These are phyloP conservation scores for Ispidina lecontei DNA, from an alignment of 2,797 vertebrate species.

Conservation along the genomic window DNA sequence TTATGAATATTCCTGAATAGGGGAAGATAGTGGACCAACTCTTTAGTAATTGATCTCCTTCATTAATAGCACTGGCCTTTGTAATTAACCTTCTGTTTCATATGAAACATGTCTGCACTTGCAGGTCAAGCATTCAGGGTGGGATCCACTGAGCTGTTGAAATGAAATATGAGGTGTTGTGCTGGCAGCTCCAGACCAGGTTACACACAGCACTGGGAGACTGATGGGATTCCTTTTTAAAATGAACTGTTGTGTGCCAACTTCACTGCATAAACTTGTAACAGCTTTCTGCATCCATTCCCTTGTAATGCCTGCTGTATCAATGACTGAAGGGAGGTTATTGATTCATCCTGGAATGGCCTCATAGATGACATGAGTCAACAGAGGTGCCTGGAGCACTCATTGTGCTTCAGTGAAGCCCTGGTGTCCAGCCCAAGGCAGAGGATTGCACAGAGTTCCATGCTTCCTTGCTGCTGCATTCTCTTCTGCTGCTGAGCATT, in stretches of 20 bases:
- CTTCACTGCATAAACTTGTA: not conserved
- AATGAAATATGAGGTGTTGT: conserved; percentile 64
- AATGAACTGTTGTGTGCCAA: not conserved
- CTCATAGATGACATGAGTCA: not conserved
- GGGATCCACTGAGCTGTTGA: conserved; percentile 47
- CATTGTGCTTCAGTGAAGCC: not conserved
- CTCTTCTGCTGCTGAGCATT: not conserved
- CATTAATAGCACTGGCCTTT: conserved; percentile 55
- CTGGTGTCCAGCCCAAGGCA: rapidly evolving
- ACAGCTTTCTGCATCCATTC: not conserved
- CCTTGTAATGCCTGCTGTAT: not conserved
- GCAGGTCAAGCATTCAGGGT: conserved; percentile 36
- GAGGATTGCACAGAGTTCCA: not conserved
- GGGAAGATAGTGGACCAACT: not conserved
- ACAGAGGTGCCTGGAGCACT: not conserved
- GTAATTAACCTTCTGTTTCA: conserved; percentile 74
- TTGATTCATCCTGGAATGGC: not conserved
- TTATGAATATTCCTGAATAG: not conserved
- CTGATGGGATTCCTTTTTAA: not conserved
- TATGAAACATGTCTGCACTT: conserved; percentile 68
- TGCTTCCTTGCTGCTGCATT: not conserved
- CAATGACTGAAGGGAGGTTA: not conserved
- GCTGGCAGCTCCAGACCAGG: conserved; percentile 18
- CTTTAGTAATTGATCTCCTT: conserved; percentile 71
- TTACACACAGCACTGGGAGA: not conserved